Conservation (phyloP, 1,140 invertebrate genomes). For the Ceratosolen fusciceps region DNA sequence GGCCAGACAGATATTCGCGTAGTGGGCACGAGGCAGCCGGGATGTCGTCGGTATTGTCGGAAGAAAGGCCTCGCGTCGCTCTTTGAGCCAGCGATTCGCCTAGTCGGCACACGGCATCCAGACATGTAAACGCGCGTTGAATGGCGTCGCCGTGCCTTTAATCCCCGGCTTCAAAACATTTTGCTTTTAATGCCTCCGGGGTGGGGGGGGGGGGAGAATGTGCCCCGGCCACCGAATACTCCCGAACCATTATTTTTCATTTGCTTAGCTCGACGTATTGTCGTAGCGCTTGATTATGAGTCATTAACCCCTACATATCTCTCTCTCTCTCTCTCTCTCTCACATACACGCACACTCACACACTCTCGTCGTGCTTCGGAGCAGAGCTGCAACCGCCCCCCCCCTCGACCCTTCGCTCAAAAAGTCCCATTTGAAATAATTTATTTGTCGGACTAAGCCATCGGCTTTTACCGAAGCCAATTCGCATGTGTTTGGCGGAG, state of each 20-base stretch:
- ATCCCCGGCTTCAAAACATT: slow-evolving; percentile 8
- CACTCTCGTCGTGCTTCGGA: no score
- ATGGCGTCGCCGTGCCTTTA: slow-evolving; percentile 21
- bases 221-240: background rate
- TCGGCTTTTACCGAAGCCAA: background rate
- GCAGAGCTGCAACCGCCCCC: no score
- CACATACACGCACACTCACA: background rate
- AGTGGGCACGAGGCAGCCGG: no score
- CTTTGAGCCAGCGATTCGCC: background rate
- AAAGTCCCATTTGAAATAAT: background rate
- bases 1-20: no score
- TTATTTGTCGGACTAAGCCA: background rate
- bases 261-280: slow-evolving; percentile 8
- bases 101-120: background rate
- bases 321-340: background rate
- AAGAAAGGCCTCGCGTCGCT: slow-evolving; percentile 2
- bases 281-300: background rate
- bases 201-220: no score
- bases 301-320: background rate
- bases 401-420: no score
- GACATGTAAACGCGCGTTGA: slow-evolving; percentile 11
- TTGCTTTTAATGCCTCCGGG: background rate
- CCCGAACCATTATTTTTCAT: background rate
- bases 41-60: background rate
- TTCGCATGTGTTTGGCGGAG: background rate